These are phyloP conservation scores for Scaptomyza parva DNA, from an alignment of 2,888 invertebrate species.

Conservation along the genomic window DNA sequence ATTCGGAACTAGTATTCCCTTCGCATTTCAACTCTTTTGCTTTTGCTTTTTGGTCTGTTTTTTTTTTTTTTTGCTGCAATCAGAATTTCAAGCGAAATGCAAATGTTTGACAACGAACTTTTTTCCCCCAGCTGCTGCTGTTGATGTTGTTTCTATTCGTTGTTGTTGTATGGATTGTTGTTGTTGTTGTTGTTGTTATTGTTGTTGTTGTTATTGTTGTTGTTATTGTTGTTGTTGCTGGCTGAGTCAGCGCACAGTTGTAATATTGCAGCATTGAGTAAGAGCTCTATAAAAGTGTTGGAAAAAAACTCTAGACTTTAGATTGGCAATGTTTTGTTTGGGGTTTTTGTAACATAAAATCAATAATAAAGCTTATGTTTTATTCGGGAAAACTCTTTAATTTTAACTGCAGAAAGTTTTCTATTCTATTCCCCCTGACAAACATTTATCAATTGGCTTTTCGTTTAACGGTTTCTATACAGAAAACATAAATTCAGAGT, in stretches of 20 bases:
- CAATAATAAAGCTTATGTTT: too few relatives aligned
- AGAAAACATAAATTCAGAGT: neutral
- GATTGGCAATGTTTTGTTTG: too few relatives aligned
- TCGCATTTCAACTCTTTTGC: neutral
- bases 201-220: conserved; percentile 9
- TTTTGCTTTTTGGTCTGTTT: conserved; percentile 4
- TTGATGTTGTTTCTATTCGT: conserved; percentile 8
- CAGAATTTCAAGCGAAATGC: conserved; percentile 77
- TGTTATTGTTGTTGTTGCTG: conserved; percentile 15
- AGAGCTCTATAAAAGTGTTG: conserved; percentile 25
- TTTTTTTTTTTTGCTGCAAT: conserved; percentile 71
- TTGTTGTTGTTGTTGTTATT: conserved; percentile 13
- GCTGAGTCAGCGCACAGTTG: conserved; percentile 58
- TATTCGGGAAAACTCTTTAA: too few relatives aligned
- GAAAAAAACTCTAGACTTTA: conserved; percentile 18
- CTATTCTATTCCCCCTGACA: too few relatives aligned
- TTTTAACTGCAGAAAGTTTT: too few relatives aligned
- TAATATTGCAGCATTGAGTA: conserved; percentile 47
- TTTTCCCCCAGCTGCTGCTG: conserved; percentile 49
- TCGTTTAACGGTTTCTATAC: too few relatives aligned
- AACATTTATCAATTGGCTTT: too few relatives aligned
- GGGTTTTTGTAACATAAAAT: too few relatives aligned
- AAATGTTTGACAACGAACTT: conserved; percentile 78
- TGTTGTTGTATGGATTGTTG: conserved; percentile 19
- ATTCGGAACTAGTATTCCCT: neutral